These are phyloP conservation scores for Ormyrus thymus DNA, from an alignment of 2,888 invertebrate genomes.

Conservation along the genomic window DNA sequence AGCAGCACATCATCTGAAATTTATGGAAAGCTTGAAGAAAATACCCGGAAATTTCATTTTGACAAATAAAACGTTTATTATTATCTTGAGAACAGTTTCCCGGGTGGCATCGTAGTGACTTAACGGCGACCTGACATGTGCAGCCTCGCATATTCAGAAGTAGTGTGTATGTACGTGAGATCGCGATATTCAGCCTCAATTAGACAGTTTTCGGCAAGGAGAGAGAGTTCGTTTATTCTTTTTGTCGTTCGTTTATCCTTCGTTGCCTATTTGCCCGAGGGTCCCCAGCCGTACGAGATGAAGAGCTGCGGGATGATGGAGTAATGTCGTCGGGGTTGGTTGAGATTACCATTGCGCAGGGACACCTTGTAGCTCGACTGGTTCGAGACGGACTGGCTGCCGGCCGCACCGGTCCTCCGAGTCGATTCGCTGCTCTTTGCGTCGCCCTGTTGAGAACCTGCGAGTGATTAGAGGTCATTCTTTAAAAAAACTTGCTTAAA, in stretches of 20 bases:
- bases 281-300: constrained; percentile 77
- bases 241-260: neutral
- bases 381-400: neutral
- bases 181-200: constrained; percentile 16
- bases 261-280: constrained; percentile 72
- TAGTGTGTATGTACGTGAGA: constrained; percentile 4
- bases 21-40: too few relatives aligned
- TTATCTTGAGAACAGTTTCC: too few relatives aligned
- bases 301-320: constrained; percentile 77
- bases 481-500: too few relatives aligned
- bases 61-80: too few relatives aligned
- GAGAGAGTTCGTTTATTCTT: too few relatives aligned
- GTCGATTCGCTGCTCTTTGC: constrained; percentile 41
- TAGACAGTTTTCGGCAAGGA: too few relatives aligned
- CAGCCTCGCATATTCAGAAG: too few relatives aligned
- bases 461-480: too few relatives aligned
- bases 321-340: constrained; percentile 68
- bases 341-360: constrained; percentile 60
- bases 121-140: too few relatives aligned
- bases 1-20: too few relatives aligned
- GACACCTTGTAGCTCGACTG: constrained; percentile 61
- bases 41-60: too few relatives aligned
- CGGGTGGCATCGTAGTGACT: too few relatives aligned
- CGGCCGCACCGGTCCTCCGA: neutral
- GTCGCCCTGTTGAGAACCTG: constrained; percentile 33